Evolutionary conservation across 1,140 invertebrate species (phyloP), one percentile per base, ranked within the genome.

Genomic region (Drosophila mayri): DNA sequence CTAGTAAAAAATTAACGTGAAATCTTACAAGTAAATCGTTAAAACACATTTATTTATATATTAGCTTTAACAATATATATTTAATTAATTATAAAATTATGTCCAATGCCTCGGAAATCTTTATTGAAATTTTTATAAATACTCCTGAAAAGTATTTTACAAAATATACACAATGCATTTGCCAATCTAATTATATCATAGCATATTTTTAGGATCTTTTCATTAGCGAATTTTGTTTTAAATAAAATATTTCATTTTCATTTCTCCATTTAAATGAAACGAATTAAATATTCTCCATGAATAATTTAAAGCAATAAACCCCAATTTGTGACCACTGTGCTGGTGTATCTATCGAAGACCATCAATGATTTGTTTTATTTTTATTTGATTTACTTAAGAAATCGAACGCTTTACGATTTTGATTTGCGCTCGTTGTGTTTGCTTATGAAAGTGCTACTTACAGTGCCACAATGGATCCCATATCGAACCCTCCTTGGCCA

Each of bases 381-480:
- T 81, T 59, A 66, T 81, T 73, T 60, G 62, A 81, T 77, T 72
- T 65, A 73, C 58, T 75, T 74, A 32, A 35, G 67, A 60, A 54
- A 79, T 79, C 50, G 76, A 79, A 66, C 50, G 38, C 41, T 75
- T 83, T 76, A 54, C 41, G 44, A 54, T 66, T 75, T 75, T 63
- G 76, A 74, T 81, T 81, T 81, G 41, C 57, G 61, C 30, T 49
- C 57, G 59, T 68, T 55, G 54, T 82, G 68, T 82, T 81, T 82
- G 57, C 79, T 78, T 60, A 74, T 75, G 74, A 78, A 82, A 78
- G 75, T 82, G 79, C 79, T 60, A 63, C 78, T 76, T 64, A 60
- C 71, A 25, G 44, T 14, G 47, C 58, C 38, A 70, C 64, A 72
- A 72, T 65, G 60, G 37, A 38, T 67, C 25, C 64, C 64, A 30